Evolutionary conservation across 1,140 invertebrate genomes (phyloP), one percentile per base, ranked within the genome.

Genomic region (Pantala flavescens): DNA sequence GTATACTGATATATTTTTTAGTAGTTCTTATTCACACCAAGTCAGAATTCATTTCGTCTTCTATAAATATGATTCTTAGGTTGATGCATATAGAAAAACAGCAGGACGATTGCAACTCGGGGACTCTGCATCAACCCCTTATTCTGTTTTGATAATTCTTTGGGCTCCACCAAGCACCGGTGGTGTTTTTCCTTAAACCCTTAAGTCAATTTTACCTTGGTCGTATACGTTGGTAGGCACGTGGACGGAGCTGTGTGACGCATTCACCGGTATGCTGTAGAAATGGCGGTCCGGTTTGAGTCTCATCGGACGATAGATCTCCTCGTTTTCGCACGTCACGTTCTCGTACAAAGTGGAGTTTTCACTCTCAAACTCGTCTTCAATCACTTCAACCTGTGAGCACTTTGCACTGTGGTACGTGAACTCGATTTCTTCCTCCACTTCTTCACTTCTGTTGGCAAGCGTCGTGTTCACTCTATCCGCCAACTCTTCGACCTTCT

Each of bases 141-240:
- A n/a, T n/a, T n/a, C n/a, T n/a, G n/a, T n/a, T n/a, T n/a, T n/a
- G n/a, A n/a, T n/a, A n/a, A n/a, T n/a, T n/a, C n/a, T n/a, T n/a
- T n/a, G n/a, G n/a, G n/a, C n/a, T n/a, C n/a, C n/a, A n/a, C n/a
- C n/a, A n/a, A n/a, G n/a, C n/a, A n/a, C n/a, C n/a, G n/a, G n/a
- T n/a, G n/a, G n/a, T n/a, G n/a, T n/a, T n/a, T n/a, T n/a, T n/a
- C n/a, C n/a, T n/a, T n/a, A n/a, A n/a, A n/a, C n/a, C n/a, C n/a
- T n/a, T n/a, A n/a, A n/a, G n/a, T n/a, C 28, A 36, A 36, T 82
- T 81, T 84, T 85, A 93, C 91, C 87, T 87, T 85, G 84, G 82
- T 97, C 94, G 83, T 90, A 98, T 23, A 98, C 92, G 85, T 96
- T 97, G 1, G 94, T 95, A 0, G 97, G 96, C 14, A 98, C 91